Conservation (phyloP, 1,140 invertebrate species). For the Matsumurasca onukii region DNA sequence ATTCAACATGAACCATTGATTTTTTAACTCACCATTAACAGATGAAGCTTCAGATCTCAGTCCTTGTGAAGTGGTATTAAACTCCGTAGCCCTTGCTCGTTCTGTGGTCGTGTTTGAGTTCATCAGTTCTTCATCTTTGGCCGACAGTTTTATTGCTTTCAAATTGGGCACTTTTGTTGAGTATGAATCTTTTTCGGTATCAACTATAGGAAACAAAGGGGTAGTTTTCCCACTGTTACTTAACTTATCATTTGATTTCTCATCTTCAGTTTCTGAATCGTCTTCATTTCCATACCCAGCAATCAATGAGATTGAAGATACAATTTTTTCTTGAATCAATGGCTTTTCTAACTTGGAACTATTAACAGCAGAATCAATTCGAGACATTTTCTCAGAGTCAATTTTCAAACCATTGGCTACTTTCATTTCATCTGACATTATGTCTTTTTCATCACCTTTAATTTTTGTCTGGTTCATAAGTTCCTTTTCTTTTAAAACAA, state of each 20-base stretch:
- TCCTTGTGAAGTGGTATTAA: slow-evolving; percentile 29
- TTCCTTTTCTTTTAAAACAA: no score
- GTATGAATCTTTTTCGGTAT: slow-evolving; percentile 3
- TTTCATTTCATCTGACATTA: no score
- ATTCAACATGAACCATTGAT: no score
- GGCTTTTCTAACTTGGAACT: background rate
- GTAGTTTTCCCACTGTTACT: slow-evolving; percentile 26
- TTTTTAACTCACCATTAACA: slow-evolving; percentile 3
- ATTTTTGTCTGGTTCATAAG: no score
- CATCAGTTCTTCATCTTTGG: slow-evolving; percentile 39
- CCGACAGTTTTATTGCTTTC: slow-evolving; percentile 39
- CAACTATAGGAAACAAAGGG: slow-evolving; percentile 39
- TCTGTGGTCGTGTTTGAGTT: slow-evolving; percentile 37
- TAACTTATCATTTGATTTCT: slow-evolving; percentile 37
- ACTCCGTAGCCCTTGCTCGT: slow-evolving; percentile 37
- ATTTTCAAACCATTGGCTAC: no score
- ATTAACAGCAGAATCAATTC: no score
- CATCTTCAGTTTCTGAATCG: slow-evolving; percentile 56
- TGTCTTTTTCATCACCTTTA: no score
- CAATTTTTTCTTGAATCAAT: slow-evolving; percentile 34
- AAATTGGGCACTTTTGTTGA: slow-evolving; percentile 15
- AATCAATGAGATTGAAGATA: slow-evolving; percentile 53
- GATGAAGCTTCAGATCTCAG: slow-evolving; percentile 31
- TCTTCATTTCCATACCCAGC: slow-evolving; percentile 58
- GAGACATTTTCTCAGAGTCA: no score